Base-by-base conservation (phyloP, 37 sponge, comb jelly and placozoan genomes). In the Eunapius fragilis region DNA sequence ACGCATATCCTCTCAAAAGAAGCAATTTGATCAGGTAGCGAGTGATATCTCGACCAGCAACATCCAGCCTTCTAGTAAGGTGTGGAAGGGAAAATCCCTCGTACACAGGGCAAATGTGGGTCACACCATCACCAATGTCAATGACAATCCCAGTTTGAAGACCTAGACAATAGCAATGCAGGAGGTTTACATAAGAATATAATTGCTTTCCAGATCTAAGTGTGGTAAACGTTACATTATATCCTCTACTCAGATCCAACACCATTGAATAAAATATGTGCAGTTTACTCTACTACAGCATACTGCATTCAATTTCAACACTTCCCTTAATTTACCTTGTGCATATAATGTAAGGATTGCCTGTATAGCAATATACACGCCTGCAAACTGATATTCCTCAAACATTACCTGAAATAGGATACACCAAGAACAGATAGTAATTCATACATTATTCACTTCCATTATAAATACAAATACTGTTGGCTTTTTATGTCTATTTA, bases 271-370 rank as follows among this genome's bases (percentile, higher is more conserved):
- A n/a, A n/a, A n/a, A n/a, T n/a, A n/a, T n/a, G n/a, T n/a, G n/a
- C n/a, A n/a, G n/a, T n/a, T n/a, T n/a, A n/a, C n/a, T n/a, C n/a
- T n/a, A n/a, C n/a, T n/a, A n/a, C n/a, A n/a, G n/a, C n/a, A n/a
- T n/a, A n/a, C n/a, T n/a, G n/a, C n/a, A n/a, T n/a, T n/a, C n/a
- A n/a, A n/a, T n/a, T n/a, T 41, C 17, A 58, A 58, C 17, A 58
- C 14, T 58, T 58, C 19, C 0, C 58, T 2, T 58, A 58, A 17
- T 19, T 80, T 86, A 96, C 98, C 99, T 92, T 99, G 99, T 72
- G 99, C 99, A 80, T 99, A 99, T 27, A 99, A 93, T 24, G 99
- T 99, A 24, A 99, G 90, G 1, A 99, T 97, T 19, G 99, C 99
- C 87, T 99, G 99, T 25, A 99, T 96, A 19, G 99, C 98, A 78